Evolutionary conservation across 2,797 vertebrate genomes (phyloP).

Genomic region (Antrozous pallidus): DNA sequence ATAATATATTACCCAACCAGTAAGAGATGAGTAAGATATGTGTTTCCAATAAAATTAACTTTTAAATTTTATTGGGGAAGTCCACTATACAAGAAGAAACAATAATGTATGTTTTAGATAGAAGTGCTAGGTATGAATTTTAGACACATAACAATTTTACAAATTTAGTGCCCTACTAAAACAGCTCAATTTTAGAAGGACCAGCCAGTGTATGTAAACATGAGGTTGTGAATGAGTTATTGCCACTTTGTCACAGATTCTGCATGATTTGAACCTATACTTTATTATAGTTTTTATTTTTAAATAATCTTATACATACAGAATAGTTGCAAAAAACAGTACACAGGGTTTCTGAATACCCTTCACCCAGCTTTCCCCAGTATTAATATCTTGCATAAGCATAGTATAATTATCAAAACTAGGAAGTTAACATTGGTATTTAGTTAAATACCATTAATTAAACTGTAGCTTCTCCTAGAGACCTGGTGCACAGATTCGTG

Average conservation of each 20-base stretch:
- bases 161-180: conserved; percentile 2
- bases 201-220: neutral
- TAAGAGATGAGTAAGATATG: neutral
- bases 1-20: neutral
- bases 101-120: conserved; percentile 19
- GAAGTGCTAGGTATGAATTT: conserved; percentile 18
- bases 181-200: conserved; percentile 11
- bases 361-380: neutral
- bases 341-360: conserved; percentile 6
- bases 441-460: neutral
- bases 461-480: neutral
- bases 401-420: conserved; percentile 7
- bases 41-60: neutral
- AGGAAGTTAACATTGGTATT: neutral
- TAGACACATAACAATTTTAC: neutral
- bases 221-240: conserved; percentile 4
- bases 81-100: neutral
- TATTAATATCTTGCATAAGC: neutral
- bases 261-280: conserved; percentile 26
- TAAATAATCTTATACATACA: neutral
- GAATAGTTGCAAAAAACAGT: conserved; percentile 30
- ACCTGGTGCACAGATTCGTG: too few relatives aligned
- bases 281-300: conserved; percentile 42
- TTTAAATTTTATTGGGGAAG: neutral
- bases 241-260: conserved; percentile 22